Evolutionary conservation across 2,113 vertebrate genomes (phyloP), one percentile per base, ranked within the genome.

Genomic region (Amia ocellicauda): DNA sequence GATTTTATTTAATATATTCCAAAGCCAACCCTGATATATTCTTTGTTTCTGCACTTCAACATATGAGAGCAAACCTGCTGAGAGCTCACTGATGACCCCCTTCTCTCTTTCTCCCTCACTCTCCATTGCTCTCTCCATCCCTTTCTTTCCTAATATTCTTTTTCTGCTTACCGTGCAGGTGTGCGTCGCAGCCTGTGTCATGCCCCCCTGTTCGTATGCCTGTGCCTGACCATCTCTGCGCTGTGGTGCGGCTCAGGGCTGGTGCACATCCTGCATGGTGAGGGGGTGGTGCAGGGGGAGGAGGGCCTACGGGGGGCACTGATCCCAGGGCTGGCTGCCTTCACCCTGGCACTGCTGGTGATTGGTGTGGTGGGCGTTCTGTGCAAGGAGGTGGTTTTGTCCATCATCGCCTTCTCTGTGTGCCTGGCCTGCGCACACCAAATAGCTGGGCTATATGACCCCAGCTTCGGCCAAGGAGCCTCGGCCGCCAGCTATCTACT

Each of bases 221-320:
- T 95, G 58, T 93, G 84, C 79, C 82, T 94, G 76, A 91, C 88
- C 0, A 42, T 93, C 47, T 92, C 92, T 0, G 84, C 76, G 3
- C 77, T 91, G 60, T 95, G 92, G 93, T 89, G 85, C 0, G 82
- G 88, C 43, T 89, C 89, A 0, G 93, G 93, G 55, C 74, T 88
- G 45, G 73, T 91, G 49, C 72, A 90, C 45, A 76, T 94, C 66
- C 81, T 94, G 72, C 64, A 53, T 0, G 92, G 91, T 3, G 83
- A 90, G 67, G 69, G 72, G 0, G 61, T 76, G 41, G 60, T 93
- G 57, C 20, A 29, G 0, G 13, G 22, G 1, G 0, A 27, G 1
- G 71, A 68, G 0, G 78, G 55, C 1, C 67, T 87, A 40, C 74
- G 68, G 2, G 56, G 78, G 1, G 83, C 92, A 2, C 61, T 90